Evolutionary conservation across 1,140 invertebrate genomes (phyloP), one percentile per base, ranked within the genome.

Genomic region (Nylanderia fulva): DNA sequence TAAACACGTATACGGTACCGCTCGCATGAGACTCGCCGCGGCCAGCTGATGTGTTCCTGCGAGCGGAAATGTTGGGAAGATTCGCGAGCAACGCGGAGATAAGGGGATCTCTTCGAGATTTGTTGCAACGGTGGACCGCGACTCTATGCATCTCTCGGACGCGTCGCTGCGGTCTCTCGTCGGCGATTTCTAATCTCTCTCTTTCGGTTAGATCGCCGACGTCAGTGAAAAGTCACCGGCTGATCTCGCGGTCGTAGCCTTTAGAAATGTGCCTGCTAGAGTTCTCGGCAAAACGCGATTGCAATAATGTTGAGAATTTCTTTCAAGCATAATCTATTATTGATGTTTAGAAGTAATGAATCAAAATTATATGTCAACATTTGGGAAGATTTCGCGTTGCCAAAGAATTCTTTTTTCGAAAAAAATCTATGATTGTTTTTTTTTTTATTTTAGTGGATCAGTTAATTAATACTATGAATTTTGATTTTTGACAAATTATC

Each of bases 221-320:
- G 56, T 72, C 77, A 52, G 77, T n/a, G 52, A 56, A 24, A 42
- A 82, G 77, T 72, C 77, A 72, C 33, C 45, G 84, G 79, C 15
- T 24, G n/a, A 66, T 79, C 74, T 85, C 72, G 27, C 58, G 54
- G 83, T 58, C 64, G 33, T 84, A 69, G 76, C 74, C 84, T 85
- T 86, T 61, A 85, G 63, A 85, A 86, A 90, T 82, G 71, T 72
- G 66, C 66, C 27, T 42, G 64, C 48, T n/a, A 58, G 77, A 71
- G 52, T 29, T 66, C 42, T 82, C 54, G 13, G 52, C 48, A 7
- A 39, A 13, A 36, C 66, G 76, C 66, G 76, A 80, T 79, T 63
- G 45, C 52, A 79, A 42, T 18, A 82, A 82, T 60, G 48, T 72
- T 45, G 52, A 58, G 39, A 82, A 82, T 72, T 71, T 79, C 61